These are phyloP conservation scores for Sipha flava DNA, from an alignment of 1,140 invertebrate genomes.

Conservation along the genomic window DNA sequence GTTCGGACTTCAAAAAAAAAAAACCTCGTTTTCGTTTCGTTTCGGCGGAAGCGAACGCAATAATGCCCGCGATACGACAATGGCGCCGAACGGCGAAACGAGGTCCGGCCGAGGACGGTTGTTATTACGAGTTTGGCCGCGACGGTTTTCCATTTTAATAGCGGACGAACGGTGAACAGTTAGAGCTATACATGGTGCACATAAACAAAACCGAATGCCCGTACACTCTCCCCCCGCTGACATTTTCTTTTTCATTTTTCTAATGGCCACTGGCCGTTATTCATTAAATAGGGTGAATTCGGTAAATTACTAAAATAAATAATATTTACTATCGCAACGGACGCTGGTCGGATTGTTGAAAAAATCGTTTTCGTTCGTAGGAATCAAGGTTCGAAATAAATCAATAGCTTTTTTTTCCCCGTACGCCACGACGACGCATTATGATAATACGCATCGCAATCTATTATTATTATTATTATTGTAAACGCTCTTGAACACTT, in stretches of 20 bases:
- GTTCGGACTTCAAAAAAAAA: neutral
- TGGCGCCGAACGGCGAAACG: neutral
- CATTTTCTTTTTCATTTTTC: neutral
- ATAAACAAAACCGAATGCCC: neutral
- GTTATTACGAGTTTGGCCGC: neutral
- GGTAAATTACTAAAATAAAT: neutral
- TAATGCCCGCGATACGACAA: neutral
- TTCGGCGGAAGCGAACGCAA: neutral
- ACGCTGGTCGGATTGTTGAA: neutral
- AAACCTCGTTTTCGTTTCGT: neutral
- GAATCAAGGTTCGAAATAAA: constrained; percentile 5
- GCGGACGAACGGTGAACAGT: neutral
- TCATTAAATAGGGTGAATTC: neutral
- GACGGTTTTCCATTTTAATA: constrained; percentile 5
- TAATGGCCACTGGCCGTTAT: neutral
- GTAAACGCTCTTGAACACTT: neutral
- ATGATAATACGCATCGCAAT: no score
- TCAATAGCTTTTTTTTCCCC: neutral
- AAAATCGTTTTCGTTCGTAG: neutral
- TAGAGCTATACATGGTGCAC: neutral
- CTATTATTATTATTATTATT: no score
- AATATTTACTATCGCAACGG: neutral
- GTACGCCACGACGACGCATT: neutral
- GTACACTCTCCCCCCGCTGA: neutral
- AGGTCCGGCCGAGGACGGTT: neutral